These are phyloP conservation scores for Sycobia sp. DNA, from an alignment of 1,140 invertebrate genomes.

Conservation along the genomic window DNA sequence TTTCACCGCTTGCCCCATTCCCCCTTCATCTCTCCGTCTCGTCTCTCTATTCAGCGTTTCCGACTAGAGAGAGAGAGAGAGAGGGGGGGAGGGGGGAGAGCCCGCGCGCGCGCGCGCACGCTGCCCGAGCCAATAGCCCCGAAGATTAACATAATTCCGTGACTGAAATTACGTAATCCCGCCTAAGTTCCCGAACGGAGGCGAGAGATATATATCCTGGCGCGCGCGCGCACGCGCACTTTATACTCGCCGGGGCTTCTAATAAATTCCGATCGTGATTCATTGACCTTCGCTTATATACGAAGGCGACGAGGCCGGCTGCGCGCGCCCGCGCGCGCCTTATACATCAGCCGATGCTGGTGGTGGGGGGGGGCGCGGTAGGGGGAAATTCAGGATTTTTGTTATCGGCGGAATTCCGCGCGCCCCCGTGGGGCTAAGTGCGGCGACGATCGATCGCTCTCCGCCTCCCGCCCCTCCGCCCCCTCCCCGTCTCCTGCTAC, in stretches of 20 bases:
- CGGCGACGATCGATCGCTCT: no score
- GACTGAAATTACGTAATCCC: constrained; percentile 31
- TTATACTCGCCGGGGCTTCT: constrained; percentile 1
- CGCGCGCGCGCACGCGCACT: no score
- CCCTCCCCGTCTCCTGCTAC: no score
- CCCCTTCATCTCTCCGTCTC: no score
- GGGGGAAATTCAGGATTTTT: constrained; percentile 7
- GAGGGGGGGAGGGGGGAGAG: no score
- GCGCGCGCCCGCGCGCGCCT: no score
- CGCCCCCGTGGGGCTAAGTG: no score
- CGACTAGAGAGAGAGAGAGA: no score
- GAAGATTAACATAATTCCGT: constrained; percentile 28
- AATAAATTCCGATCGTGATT: constrained; percentile 35
- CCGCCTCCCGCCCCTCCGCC: no score
- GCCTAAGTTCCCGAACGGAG: constrained; percentile 16
- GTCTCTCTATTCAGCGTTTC: neutral
- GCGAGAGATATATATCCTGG: constrained; percentile 18
- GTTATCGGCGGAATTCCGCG: constrained; percentile 10
- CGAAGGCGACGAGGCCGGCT: neutral
- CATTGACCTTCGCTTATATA: constrained; percentile 28
- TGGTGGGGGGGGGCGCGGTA: neutral
- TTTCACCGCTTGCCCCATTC: neutral
- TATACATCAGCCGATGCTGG: neutral
- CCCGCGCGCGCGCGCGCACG: no score
- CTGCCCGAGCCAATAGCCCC: constrained; percentile 1